Evolutionary conservation across 2,888 invertebrate genomes (phyloP), one percentile per base, ranked within the genome.

Genomic region (Drosophila parthenogenetica): DNA sequence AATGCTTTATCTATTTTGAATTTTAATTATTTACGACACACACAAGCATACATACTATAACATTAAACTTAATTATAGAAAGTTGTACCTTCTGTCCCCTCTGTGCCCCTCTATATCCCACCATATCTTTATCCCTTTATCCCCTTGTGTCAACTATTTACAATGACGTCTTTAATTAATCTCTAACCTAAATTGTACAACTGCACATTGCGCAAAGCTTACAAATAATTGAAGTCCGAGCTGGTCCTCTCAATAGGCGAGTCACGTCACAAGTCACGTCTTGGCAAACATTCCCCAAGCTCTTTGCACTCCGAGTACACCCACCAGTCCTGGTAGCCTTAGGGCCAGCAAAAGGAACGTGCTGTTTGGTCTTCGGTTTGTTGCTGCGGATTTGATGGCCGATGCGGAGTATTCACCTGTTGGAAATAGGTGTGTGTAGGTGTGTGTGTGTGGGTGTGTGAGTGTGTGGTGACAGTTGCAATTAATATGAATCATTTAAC

Each of bases 351-450:
- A 71, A 63, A 63, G 75, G 63, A 77, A 77, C 73, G 79, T 79
- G 81, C 79, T 69, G 61, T 43, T 66, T 57, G 59, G 51, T 11
- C 60, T 62, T 50, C 59, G 53, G 39, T 58, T 32, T n/a, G 67
- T 58, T 19, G 90, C 90, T 54, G 87, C 83, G 49, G 92, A 92
- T 90, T 91, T 92, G 71, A 92, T 92, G 66, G 92, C 92, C 74
- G 92, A 92, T 76, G 92, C 92, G 48, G 92, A 92, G 79, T 92
- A 92, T 80, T 92, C 92, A 77, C 92, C 92, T 92, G 77, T 69
- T 87, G 80, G 84, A 63, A 71, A 69, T 53, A 58, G 73, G 17
- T 37, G 25, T 39, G n/a, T 11, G 55, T 69, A 14, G 32, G 25
- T 39, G 13, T 8, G 65, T n/a, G 61, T 40, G 35, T 35, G 13